phyloP scores from a whole-genome alignment of 2,888 invertebrate species.

The Leptinotarsa rubiginosa region DNA sequence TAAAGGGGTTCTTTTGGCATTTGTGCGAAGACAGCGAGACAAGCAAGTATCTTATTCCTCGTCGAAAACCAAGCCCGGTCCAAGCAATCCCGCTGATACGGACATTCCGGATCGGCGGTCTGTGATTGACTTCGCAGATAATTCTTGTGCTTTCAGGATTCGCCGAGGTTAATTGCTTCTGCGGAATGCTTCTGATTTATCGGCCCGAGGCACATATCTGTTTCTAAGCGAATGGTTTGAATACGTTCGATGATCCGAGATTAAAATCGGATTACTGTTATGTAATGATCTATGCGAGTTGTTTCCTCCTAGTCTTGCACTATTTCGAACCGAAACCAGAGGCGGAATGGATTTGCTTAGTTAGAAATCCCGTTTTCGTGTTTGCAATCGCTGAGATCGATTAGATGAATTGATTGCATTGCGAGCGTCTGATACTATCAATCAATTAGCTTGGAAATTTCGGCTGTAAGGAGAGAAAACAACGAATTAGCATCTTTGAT shows the following conservation, averaged over 20 bases:
- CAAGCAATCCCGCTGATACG: background rate
- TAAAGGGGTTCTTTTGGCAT: no score
- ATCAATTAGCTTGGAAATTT: background rate
- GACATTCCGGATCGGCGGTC: conserved; percentile 18
- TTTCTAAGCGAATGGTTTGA: conserved; percentile 12
- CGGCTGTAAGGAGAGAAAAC: no score
- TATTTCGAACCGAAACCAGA: background rate
- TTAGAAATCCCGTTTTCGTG: background rate
- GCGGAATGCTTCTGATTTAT: conserved; percentile 32
- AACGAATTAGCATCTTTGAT: no score
- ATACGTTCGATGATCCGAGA: conserved; percentile 23
- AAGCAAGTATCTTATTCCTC: no score
- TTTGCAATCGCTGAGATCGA: background rate
- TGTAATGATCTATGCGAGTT: conserved; percentile 18
- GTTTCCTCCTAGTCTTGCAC: background rate
- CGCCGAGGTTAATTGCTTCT: conserved; percentile 28
- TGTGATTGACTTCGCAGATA: conserved; percentile 24
- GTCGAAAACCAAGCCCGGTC: no score
- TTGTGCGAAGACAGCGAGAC: no score
- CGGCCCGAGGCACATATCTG: conserved; percentile 25
- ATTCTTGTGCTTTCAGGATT: conserved; percentile 30
- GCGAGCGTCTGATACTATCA: background rate
- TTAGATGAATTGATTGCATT: background rate
- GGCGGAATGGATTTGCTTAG: background rate
- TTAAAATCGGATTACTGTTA: conserved; percentile 17